Evolutionary conservation across 2,797 vertebrate species (phyloP).

Genomic region (Dendrocincla tyrannina): DNA sequence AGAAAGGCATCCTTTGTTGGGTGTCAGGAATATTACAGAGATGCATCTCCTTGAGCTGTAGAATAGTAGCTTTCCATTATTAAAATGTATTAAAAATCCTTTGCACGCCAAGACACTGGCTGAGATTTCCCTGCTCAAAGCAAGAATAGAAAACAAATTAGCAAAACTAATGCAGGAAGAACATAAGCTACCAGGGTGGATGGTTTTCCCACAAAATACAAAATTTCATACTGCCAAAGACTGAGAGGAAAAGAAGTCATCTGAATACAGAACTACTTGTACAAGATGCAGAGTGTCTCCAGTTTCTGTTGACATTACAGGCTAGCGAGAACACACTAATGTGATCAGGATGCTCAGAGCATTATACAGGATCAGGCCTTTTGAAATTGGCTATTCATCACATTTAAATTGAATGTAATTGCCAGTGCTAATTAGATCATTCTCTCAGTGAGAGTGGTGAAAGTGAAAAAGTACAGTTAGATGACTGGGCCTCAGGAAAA

Average conservation of each 20-base stretch:
- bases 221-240: neutral
- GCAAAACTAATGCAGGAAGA: neutral
- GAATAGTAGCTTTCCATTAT: neutral
- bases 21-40: neutral
- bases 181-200: neutral
- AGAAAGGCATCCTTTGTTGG: neutral
- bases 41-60: neutral
- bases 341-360: neutral
- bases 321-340: neutral
- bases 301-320: neutral
- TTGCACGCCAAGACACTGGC: neutral
- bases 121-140: neutral
- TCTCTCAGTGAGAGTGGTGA: neutral
- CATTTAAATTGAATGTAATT: slow-evolving; percentile 20
- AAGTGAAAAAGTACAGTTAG: neutral
- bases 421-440: slow-evolving; percentile 22
- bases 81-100: slow-evolving; percentile 6
- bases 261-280: neutral
- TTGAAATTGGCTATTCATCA: neutral
- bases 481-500: neutral
- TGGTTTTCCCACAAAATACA: neutral
- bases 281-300: neutral
- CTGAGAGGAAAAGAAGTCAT: neutral
- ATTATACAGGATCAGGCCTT: neutral
- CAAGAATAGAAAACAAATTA: slow-evolving; percentile 6